Percentiles rank a stretch among this genome's conserved stretches.
phyloP scores from a whole-genome alignment of 2,797 vertebrate species.

The Lacerta viridis region DNA sequence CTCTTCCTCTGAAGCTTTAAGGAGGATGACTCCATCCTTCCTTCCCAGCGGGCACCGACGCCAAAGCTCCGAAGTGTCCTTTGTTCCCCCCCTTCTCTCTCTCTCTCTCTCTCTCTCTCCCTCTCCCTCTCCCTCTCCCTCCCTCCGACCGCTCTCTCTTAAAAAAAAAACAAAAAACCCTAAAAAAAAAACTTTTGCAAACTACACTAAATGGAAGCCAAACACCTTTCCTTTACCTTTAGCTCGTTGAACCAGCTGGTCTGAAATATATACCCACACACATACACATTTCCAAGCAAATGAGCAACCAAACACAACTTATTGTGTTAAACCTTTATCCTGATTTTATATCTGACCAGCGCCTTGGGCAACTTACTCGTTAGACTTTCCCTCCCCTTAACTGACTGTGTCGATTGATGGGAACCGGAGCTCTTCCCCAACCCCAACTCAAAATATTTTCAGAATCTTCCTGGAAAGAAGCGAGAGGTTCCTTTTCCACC shows the following conservation, averaged over 20 bases:
- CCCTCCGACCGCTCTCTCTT: too few species aligned
- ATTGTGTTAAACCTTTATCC: too few species aligned
- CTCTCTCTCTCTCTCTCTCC: background rate
- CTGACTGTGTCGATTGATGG: too few species aligned
- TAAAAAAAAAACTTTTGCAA: background rate
- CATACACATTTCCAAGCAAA: too few species aligned
- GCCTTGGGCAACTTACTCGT: too few species aligned
- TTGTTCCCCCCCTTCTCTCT: conserved; percentile 6
- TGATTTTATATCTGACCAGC: too few species aligned
- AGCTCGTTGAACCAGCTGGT: background rate
- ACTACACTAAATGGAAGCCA: background rate
- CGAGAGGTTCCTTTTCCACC: too few species aligned
- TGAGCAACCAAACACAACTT: too few species aligned
- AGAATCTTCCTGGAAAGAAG: background rate
- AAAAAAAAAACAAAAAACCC: too few species aligned
- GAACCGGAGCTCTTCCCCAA: too few species aligned
- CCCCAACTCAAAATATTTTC: background rate
- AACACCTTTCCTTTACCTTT: background rate
- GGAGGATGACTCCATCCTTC: conserved; percentile 44
- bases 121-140: background rate
- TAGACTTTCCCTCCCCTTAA: too few species aligned
- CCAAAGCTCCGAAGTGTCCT: conserved; percentile 55
- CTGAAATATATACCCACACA: background rate
- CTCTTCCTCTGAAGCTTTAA: background rate
- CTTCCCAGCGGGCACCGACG: conserved; percentile 80